Percentiles rank a stretch among this genome's conserved stretches.
Conservation (phyloP, 1,140 invertebrate genomes). For the Trachelipus rathkii region DNA sequence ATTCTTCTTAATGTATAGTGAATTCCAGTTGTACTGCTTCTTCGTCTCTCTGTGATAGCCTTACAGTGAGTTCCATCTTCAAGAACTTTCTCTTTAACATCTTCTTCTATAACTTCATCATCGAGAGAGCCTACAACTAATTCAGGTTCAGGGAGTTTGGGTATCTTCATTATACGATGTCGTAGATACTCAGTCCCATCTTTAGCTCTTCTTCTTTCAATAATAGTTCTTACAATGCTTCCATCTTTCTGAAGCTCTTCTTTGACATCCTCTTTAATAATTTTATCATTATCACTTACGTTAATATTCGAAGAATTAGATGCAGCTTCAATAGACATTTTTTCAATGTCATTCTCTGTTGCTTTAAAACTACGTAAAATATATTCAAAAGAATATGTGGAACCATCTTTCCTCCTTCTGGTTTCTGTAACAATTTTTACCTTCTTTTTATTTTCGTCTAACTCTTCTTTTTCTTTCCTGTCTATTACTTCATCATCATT, state of each 20-base stretch:
- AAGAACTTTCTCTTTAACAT: constrained; percentile 39
- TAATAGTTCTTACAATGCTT: constrained; percentile 40
- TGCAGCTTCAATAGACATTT: constrained; percentile 23
- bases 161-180: constrained; percentile 43
- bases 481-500: constrained; percentile 42
- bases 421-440: constrained; percentile 42
- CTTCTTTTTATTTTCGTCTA: constrained; percentile 31
- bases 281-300: constrained; percentile 40
- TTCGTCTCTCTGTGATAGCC: constrained; percentile 39
- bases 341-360: constrained; percentile 34
- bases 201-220: constrained; percentile 40
- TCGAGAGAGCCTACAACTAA: constrained; percentile 34
- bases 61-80: constrained; percentile 38
- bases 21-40: constrained; percentile 40
- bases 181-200: constrained; percentile 44
- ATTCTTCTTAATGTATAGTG: constrained; percentile 43
- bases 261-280: constrained; percentile 43
- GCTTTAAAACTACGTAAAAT: constrained; percentile 41
- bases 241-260: constrained; percentile 41
- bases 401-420: constrained; percentile 39
- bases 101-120: constrained; percentile 41
- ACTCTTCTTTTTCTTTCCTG: constrained; percentile 40
- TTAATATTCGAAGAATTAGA: constrained; percentile 34
- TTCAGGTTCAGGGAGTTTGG: constrained; percentile 42
- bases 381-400: constrained; percentile 44